A percentile compares a stretch with the other conserved stretches of the same genome.
These are phyloP conservation scores for Gobius niger DNA, from an alignment of 2,113 vertebrate genomes.

Conservation along the genomic window DNA sequence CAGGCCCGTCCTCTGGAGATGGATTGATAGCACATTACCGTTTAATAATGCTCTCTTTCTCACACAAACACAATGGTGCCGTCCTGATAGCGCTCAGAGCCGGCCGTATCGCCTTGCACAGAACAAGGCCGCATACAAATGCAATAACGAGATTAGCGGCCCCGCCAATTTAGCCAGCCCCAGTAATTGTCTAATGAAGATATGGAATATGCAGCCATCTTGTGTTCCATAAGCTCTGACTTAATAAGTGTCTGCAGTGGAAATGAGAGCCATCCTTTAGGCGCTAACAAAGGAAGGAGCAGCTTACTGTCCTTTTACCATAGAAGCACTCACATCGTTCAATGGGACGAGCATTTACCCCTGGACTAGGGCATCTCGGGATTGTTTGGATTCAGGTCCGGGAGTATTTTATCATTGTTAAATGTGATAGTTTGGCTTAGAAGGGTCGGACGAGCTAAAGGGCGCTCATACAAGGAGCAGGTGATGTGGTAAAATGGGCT, in stretches of 20 bases:
- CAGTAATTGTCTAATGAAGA: slow-evolving; percentile 70
- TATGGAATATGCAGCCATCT: slow-evolving; percentile 67
- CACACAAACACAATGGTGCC: slow-evolving; percentile 37
- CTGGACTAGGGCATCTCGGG: no score
- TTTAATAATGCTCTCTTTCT: slow-evolving; percentile 32
- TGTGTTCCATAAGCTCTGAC: slow-evolving; percentile 64
- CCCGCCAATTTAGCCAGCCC: slow-evolving; percentile 58
- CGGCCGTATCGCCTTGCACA: slow-evolving; percentile 53
- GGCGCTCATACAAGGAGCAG: no score
- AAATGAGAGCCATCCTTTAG: slow-evolving; percentile 57
- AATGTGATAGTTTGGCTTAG: no score
- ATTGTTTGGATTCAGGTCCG: no score
- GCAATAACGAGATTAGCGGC: slow-evolving; percentile 61
- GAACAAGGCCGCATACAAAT: slow-evolving; percentile 56
- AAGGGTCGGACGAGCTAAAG: no score
- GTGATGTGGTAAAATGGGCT: no score
- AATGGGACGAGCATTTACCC: no score
- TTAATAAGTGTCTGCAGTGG: slow-evolving; percentile 69
- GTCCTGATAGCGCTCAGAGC: slow-evolving; percentile 17
- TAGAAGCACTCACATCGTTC: no score
- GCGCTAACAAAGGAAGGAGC: slow-evolving; percentile 20
- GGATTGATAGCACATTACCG: slow-evolving; percentile 24
- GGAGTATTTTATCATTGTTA: no score
- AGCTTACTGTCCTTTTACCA: background rate
- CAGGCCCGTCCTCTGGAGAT: background rate